Conservation (phyloP, 2,888 invertebrate species). For the Chaetogeoica ovagalla region DNA sequence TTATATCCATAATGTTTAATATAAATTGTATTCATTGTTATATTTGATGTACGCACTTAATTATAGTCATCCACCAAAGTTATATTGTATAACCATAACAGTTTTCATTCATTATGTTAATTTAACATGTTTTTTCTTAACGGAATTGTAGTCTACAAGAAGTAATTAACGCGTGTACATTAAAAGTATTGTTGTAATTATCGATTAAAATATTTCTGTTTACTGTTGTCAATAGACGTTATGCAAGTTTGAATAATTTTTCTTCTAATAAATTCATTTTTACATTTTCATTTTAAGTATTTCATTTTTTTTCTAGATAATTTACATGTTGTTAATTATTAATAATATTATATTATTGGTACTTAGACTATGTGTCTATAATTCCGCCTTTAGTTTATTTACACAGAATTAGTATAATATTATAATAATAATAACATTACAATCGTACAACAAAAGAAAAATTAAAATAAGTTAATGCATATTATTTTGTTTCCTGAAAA, state of each 20-base stretch:
- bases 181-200: neutral
- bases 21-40: neutral
- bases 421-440: neutral
- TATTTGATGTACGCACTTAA: neutral
- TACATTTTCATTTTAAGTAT: neutral
- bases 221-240: neutral
- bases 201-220: neutral
- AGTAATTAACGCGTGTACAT: neutral
- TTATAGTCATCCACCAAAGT: neutral
- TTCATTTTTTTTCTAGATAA: neutral
- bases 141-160: neutral
- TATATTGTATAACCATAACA: neutral
- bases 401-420: neutral
- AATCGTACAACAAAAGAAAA: slow-evolving; percentile 20
- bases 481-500: neutral
- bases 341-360: neutral
- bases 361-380: neutral
- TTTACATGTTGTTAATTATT: neutral
- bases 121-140: neutral
- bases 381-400: neutral
- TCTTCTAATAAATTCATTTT: too few species aligned
- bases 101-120: neutral
- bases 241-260: too few species aligned
- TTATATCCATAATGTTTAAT: too few species aligned
- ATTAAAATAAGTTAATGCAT: neutral